Conservation (phyloP, 2,113 vertebrate genomes). For the Polypterus senegalus region DNA sequence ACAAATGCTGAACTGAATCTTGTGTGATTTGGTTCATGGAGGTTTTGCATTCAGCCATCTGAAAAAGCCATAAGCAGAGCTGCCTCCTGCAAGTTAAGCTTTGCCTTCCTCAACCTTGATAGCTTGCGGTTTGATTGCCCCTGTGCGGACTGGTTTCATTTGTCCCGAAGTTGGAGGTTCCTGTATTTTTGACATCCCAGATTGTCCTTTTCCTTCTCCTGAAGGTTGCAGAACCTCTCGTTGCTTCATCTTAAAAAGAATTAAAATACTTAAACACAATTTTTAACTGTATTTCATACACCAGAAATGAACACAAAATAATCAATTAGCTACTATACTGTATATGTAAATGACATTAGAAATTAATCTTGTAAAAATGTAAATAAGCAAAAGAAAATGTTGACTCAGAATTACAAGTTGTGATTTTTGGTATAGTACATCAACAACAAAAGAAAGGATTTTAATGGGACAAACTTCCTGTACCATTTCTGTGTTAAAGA, state of each 20-base stretch:
- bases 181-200: slow-evolving; percentile 71
- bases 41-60: not conserved
- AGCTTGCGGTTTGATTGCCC: slow-evolving; percentile 82
- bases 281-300: not conserved
- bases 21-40: slow-evolving; percentile 13
- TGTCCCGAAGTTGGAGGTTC: slow-evolving; percentile 57
- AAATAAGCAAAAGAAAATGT: too few species aligned
- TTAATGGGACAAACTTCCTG: too few species aligned
- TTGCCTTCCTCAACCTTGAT: slow-evolving; percentile 84
- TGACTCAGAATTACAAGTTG: too few species aligned
- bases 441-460: too few species aligned
- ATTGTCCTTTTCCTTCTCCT: slow-evolving; percentile 59
- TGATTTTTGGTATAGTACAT: too few species aligned
- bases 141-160: slow-evolving; percentile 71
- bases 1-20: slow-evolving; percentile 23
- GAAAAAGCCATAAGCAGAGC: too few species aligned
- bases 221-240: slow-evolving; percentile 48
- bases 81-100: slow-evolving; percentile 41
- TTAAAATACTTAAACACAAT: not conserved
- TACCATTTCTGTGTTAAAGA: too few species aligned
- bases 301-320: too few species aligned
- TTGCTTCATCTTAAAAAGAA: slow-evolving; percentile 62
- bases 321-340: too few species aligned
- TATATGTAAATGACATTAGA: too few species aligned
- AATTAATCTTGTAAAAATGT: too few species aligned